Percentiles rank a stretch among this genome's conserved stretches.
Evolutionary conservation across 2,113 vertebrate species (phyloP).

Genomic region (Pseudorectes ferrugineus): DNA sequence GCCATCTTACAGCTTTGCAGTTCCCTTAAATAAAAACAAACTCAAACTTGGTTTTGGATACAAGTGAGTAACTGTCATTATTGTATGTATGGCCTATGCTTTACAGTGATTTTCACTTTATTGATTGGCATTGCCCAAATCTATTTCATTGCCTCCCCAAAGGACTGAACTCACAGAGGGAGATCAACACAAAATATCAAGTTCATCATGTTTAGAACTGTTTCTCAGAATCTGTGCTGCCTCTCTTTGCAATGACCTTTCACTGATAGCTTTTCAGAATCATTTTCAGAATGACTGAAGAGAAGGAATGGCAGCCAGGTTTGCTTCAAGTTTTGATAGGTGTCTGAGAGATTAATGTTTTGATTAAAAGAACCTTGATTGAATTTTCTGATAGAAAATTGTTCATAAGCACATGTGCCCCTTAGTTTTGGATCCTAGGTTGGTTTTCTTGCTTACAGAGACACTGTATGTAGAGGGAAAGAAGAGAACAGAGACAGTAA

Average conservation of each 20-base stretch:
- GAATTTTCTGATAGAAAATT: conserved; percentile 68
- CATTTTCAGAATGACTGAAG: conserved; percentile 29
- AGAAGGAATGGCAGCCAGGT: not conserved
- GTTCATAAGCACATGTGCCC: conserved; percentile 22
- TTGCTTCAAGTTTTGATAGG: conserved; percentile 32
- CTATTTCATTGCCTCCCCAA: conserved; percentile 39
- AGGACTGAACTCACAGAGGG: conserved; percentile 42
- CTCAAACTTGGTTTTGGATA: not conserved
- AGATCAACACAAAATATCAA: conserved; percentile 57
- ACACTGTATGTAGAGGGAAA: not conserved
- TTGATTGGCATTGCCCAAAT: conserved; percentile 53
- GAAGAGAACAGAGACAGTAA: not conserved
- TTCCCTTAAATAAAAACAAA: not conserved
- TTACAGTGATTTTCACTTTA: conserved; percentile 59
- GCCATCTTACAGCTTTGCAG: not conserved
- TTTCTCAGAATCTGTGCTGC: conserved; percentile 16
- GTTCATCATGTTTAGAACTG: conserved; percentile 63
- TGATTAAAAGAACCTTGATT: conserved; percentile 65
- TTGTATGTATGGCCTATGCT: conserved; percentile 4
- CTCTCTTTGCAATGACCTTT: conserved; percentile 3
- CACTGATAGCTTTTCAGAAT: not conserved
- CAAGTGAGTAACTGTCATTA: not conserved
- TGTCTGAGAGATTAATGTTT: conserved; percentile 68
- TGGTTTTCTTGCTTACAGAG: not conserved
- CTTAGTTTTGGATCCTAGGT: conserved; percentile 19